Percentiles rank a stretch among this genome's conserved stretches.
Evolutionary conservation across 2,888 invertebrate genomes (phyloP).

Genomic region (Dynastes tityus): DNA sequence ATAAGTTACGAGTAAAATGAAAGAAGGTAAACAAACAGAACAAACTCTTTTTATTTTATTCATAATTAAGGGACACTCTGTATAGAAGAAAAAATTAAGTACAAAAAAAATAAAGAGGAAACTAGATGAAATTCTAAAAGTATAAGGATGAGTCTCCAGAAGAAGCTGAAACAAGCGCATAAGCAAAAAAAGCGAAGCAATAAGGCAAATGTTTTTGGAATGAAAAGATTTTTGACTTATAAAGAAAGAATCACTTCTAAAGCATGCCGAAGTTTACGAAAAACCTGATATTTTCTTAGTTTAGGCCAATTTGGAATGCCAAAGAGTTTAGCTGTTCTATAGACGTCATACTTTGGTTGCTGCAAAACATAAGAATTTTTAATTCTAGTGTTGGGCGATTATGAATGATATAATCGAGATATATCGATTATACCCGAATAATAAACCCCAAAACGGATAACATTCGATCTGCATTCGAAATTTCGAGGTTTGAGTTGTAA

Average conservation of each 20-base stretch:
- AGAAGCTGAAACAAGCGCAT: constrained; percentile 50
- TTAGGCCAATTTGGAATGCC: constrained; percentile 65
- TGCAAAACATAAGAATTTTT: constrained; percentile 55
- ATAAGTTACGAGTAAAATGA: too few species aligned
- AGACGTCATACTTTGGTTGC: constrained; percentile 49
- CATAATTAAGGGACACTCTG: background rate
- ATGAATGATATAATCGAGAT: too few species aligned
- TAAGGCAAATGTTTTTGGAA: background rate
- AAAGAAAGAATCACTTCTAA: constrained; percentile 53
- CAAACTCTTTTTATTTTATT: too few species aligned
- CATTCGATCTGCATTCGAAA: too few species aligned
- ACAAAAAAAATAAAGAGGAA: constrained; percentile 44
- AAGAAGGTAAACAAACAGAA: too few species aligned
- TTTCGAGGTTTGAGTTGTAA: too few species aligned
- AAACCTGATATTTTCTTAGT: constrained; percentile 66
- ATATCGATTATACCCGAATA: too few species aligned
- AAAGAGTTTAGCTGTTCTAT: constrained; percentile 55
- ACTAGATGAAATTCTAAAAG: constrained; percentile 53
- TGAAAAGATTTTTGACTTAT: background rate
- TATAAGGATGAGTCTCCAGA: constrained; percentile 66
- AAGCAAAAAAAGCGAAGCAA: constrained; percentile 26
- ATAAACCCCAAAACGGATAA: too few species aligned
- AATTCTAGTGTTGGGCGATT: background rate
- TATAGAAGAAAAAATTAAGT: constrained; percentile 41
- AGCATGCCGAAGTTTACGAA: constrained; percentile 50